Conservation (phyloP, 2,888 invertebrate genomes). For the Dinocampus coccinellae region DNA sequence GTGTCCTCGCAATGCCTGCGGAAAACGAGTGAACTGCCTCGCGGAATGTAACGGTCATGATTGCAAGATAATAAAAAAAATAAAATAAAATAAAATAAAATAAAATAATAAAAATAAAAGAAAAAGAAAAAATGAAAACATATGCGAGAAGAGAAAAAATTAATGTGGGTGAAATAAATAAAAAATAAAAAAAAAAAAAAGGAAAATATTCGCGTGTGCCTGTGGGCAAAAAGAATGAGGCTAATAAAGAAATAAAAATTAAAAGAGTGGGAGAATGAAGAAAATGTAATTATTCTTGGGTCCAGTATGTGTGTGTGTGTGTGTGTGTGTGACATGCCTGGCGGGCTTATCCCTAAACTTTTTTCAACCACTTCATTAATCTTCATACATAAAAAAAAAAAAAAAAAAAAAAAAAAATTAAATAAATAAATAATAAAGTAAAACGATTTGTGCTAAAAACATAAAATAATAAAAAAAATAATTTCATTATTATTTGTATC, state of each 20-base stretch:
- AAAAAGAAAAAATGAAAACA: background rate
- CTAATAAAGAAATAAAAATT: background rate
- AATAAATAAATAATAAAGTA: background rate
- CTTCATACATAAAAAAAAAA: background rate
- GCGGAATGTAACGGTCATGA: conserved; percentile 49
- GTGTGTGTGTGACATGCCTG: too few relatives aligned
- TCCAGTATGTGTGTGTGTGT: too few relatives aligned
- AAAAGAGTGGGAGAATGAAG: background rate
- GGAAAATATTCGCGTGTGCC: background rate
- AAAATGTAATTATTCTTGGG: background rate
- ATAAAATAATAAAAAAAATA: too few relatives aligned
- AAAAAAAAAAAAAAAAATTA: background rate
- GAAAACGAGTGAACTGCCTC: conserved; percentile 36
- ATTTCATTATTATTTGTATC: background rate
- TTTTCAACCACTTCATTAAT: background rate
- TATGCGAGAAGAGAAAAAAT: too few relatives aligned
- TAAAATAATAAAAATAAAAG: background rate
- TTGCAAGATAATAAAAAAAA: background rate
- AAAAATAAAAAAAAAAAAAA: background rate
- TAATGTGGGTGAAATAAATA: background rate
- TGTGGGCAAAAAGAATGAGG: conserved; percentile 7
- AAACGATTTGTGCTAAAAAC: background rate
- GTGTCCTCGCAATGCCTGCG: background rate
- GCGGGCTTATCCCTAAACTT: background rate
- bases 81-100: background rate